phyloP scores from a whole-genome alignment of 2,888 invertebrate genomes.

The Carabus problematicus region DNA sequence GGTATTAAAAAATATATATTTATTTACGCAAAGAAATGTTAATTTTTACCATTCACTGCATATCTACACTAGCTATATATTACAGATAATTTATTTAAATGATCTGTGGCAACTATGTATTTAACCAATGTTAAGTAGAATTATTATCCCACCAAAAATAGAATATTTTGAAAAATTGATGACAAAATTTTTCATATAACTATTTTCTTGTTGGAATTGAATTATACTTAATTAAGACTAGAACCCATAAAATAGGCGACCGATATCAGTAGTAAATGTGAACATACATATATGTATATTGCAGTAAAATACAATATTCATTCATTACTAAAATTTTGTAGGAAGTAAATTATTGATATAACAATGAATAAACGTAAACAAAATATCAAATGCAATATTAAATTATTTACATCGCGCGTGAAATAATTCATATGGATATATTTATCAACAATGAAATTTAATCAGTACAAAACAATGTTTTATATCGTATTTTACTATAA shows the following conservation, averaged over 20 bases:
- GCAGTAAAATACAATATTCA: slow-evolving; percentile 1
- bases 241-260: slow-evolving; percentile 31
- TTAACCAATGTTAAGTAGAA: slow-evolving; percentile 3
- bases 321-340: too few species aligned
- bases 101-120: neutral
- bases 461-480: slow-evolving; percentile 8
- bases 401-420: slow-evolving; percentile 15
- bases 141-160: neutral
- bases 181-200: too few species aligned
- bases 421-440: slow-evolving; percentile 19
- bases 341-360: too few species aligned
- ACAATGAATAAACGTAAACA: too few species aligned
- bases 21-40: slow-evolving; percentile 31
- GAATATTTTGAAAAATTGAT: too few species aligned
- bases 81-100: slow-evolving; percentile 1
- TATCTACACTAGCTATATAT: slow-evolving; percentile 20
- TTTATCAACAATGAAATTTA: slow-evolving; percentile 10
- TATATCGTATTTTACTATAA: slow-evolving; percentile 35
- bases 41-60: slow-evolving; percentile 38
- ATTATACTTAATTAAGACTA: slow-evolving; percentile 32
- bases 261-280: slow-evolving; percentile 27
- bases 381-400: neutral
- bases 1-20: slow-evolving; percentile 36
- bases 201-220: too few species aligned
- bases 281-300: slow-evolving; percentile 15